A percentile compares a stretch with the other conserved stretches of the same genome.
Conservation (phyloP, 2,113 vertebrate species). For the Girardinichthys multiradiatus region DNA sequence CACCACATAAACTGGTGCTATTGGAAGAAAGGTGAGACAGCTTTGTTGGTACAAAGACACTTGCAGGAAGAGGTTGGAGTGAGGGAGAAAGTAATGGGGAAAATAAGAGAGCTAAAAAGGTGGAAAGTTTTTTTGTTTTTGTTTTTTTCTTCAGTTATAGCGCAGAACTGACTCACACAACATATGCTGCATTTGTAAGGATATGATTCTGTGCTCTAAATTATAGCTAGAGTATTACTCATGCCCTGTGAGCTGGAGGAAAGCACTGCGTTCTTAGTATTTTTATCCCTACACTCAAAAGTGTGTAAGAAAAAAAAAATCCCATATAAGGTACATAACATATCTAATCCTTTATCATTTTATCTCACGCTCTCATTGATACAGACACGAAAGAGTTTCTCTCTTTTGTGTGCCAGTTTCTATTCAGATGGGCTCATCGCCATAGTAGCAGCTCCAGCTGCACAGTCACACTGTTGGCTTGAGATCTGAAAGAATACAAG, state of each 20-base stretch:
- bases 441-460: conserved; percentile 59
- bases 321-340: neutral
- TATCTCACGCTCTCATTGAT: conserved; percentile 40
- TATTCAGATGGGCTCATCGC: conserved; percentile 44
- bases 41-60: conserved; percentile 32
- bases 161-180: conserved; percentile 80
- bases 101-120: conserved; percentile 53
- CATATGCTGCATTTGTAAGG: conserved; percentile 82
- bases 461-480: conserved; percentile 54
- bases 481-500: conserved; percentile 66
- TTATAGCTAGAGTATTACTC: conserved; percentile 77
- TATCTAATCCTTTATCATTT: neutral
- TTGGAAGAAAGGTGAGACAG: conserved; percentile 91
- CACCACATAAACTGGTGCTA: conserved; percentile 95
- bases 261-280: conserved; percentile 59
- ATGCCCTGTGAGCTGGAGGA: conserved; percentile 65
- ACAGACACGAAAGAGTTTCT: conserved; percentile 37
- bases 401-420: conserved; percentile 37
- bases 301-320: neutral
- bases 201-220: conserved; percentile 74
- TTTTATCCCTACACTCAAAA: conserved; percentile 57
- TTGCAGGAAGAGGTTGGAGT: conserved; percentile 10
- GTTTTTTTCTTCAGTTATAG: conserved; percentile 61
- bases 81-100: conserved; percentile 21
- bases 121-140: conserved; percentile 38